Base-by-base conservation (phyloP, 2,797 vertebrate species). In the Hapalemur alaotrensis region DNA sequence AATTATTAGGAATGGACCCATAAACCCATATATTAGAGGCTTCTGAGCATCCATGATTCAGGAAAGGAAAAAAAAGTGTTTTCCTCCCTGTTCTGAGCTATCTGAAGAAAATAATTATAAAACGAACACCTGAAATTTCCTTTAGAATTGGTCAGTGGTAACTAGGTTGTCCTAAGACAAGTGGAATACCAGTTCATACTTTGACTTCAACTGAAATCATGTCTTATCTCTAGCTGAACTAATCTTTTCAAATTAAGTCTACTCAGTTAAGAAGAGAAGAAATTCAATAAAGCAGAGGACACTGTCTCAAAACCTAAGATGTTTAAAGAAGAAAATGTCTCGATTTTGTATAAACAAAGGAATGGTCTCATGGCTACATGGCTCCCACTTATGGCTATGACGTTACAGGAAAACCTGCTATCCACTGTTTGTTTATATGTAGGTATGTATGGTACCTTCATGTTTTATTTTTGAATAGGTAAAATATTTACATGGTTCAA, bases 71-170 rank as follows among this genome's bases (percentile, higher is more conserved):
- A 46, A 35, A 46, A 75, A 28, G 25, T 6, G 18, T 7, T 86
- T 63, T 67, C 28, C n/a, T 30, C 20, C 4, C 75, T 50, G 7
- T 54, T 85, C 54, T 72, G 63, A 41, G 22, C 30, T 75, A 70
- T 63, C 15, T 70, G 14, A 90, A 89, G 52, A 87, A 86, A 97
- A 48, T 72, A 85, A 75, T 10, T 46, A 3, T 65, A 88, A 90
- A 93, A 87, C 11, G 20, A 93, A 88, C 17, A 92, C n/a, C n/a
- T 95, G 35, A 93, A 91, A 89, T 89, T 86, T 87, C 35, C 43
- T 73, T 25, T 41, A 87, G 57, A 90, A 82, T 63, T 80, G 87
- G 35, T 57, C 63, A 79, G 18, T 38, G 38, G 28, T 75, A 75
- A 73, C 70, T 57, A 88, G 69, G n/a, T 76, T 95, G n/a, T 76